Evolutionary conservation across 2,113 vertebrate species (phyloP), one percentile per base, ranked within the genome.

Genomic region (Carlito syrichta): DNA sequence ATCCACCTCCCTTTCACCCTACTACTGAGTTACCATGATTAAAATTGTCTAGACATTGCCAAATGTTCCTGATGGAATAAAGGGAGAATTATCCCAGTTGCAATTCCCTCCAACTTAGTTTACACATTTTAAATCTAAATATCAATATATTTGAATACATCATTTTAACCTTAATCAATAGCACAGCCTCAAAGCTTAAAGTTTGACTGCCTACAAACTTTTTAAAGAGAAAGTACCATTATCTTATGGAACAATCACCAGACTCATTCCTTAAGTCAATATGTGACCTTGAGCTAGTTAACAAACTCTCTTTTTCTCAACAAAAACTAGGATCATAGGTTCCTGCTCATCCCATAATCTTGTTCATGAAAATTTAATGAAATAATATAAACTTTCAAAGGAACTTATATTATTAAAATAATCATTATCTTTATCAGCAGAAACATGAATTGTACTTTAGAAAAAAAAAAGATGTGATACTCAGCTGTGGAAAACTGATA

Each of bases 381-480:
- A 85, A 95, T 56, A 81, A 43, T n/a, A n/a, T n/a, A 3, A 73
- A 71, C 10, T 76, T 78, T 30, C 66, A 89, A 50, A 78, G 35
- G 30, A 96, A 50, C 1, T 56, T 1, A 58, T 7, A 78, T 79
- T 19, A 60, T 79, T 56, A 74, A 83, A 93, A 71, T 63, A 76
- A 62, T 77, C 20, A n/a, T 32, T 43, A 62, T 97, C 40, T 94
- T 58, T 86, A 74, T 45, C 16, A 84, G 38, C 14, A 5, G 12
- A 89, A 45, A 14, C 27, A 56, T 43, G 7, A 27, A 35, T 62
- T 78, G 3, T 68, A 73, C 19, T 77, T 83, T 58, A 56, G n/a
- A 90, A n/a, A 93, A 93, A 71, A 86, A 76, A 25, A 58, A 95
- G 96, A 81, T 43, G 77, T n/a, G 40, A 13, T 50, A 50, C 38